These are phyloP conservation scores for Patella ulyssiponensis DNA, from an alignment of 2,888 invertebrate species.

Conservation along the genomic window DNA sequence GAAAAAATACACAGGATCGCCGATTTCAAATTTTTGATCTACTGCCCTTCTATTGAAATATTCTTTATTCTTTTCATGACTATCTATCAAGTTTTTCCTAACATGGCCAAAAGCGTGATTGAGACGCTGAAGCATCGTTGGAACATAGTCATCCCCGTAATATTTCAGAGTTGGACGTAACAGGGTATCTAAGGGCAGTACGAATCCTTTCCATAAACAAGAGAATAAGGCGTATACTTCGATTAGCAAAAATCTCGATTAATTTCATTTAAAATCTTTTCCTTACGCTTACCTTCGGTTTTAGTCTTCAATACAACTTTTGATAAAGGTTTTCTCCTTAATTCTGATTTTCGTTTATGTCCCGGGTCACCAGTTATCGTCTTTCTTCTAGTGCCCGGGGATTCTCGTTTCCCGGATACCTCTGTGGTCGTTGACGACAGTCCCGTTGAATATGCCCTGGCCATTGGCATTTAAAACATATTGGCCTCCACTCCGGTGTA, in stretches of 20 bases:
- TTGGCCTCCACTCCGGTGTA: too few species aligned
- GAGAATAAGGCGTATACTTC: slow-evolving; percentile 1
- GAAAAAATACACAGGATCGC: neutral
- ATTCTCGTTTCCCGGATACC: too few species aligned
- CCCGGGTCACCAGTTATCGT: too few species aligned
- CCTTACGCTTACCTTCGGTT: too few species aligned
- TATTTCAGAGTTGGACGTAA: neutral
- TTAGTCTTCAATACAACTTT: too few species aligned
- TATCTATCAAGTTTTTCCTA: neutral
- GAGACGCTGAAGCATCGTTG: neutral
- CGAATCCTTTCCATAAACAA: slow-evolving; percentile 10
- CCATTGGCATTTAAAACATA: too few species aligned
- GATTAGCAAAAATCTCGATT: neutral
- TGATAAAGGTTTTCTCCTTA: too few species aligned
- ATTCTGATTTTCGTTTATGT: too few species aligned
- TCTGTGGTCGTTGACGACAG: too few species aligned
- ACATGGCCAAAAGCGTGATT: neutral
- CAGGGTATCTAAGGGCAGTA: neutral
- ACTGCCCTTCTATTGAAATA: neutral
- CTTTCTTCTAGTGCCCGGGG: too few species aligned
- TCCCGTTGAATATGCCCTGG: too few species aligned
- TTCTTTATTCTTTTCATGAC: neutral
- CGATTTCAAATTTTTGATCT: neutral
- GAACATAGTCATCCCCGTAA: slow-evolving; percentile 8
- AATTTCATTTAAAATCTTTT: too few species aligned